Evolutionary conservation across 2,113 vertebrate species (phyloP), one percentile per base, ranked within the genome.

Genomic region (Grallaria varia): DNA sequence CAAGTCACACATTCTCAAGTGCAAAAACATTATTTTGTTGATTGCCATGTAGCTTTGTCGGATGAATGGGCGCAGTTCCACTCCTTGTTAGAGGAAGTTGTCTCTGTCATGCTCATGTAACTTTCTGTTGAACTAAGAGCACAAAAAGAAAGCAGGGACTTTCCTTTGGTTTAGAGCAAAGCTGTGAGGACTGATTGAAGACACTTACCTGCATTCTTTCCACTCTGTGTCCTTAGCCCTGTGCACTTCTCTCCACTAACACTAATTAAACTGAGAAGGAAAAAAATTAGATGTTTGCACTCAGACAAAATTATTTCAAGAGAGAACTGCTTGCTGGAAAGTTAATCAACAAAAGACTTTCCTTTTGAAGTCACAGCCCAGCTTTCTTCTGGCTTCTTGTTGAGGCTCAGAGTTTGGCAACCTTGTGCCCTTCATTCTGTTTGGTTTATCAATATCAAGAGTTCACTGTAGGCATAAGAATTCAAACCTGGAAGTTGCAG

Each of bases 1-100:
- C 97, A 96, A 96, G 83, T 97, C 96, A 95, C 97, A 97, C 94
- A 96, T 96, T 95, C 81, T 95, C 86, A 90, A 94, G 79, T 72
- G 81, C 55, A 76, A 21, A 93, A 95, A 90, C 63, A 93, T 91
- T 96, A 94, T 97, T 97, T 96, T 96, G 89, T 96, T 98, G 96
- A 98, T 98, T 97, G 87, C 93, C 84, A 77, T 93, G 52, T 74
- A 95, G 73, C 86, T 95, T 93, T 74, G 85, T 93, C 95, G 95
- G 84, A 83, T 59, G 11, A 86, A 90, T 77, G 25, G 50, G 75
- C 44, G 25, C 82, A 80, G 68, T 93, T 96, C 68, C 12, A 5
- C 81, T 95, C 68, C 84, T 92, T 87, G 74, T 75, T 92, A 30
- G 31, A 58, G 82, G 96, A 98, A 97, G 93, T 91, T 91, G 75